Evolutionary conservation across 2,797 vertebrate species (phyloP), one percentile per base, ranked within the genome.

Genomic region (Carcharodon carcharias): DNA sequence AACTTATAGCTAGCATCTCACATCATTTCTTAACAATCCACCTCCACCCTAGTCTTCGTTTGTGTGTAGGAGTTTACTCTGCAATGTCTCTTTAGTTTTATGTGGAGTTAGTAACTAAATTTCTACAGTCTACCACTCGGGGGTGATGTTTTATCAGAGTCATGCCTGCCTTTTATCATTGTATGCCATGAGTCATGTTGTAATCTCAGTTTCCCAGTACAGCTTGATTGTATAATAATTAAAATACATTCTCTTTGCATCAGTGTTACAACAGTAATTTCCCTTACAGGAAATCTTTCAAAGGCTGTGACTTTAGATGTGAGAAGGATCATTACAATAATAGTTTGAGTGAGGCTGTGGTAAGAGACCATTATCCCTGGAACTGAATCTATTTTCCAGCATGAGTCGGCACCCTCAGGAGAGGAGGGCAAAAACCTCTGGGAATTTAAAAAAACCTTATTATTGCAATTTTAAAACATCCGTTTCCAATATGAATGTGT

Each of bases 131-230:
- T 5, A 71, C 94, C 94, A 95, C 94, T 54, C 56, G 94, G 69
- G 94, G 94, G 54, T 95, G 94, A 50, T 95, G 94, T 77, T 73
- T 73, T 95, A 95, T 77, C 50, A 95, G 93, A 50, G 67, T 95
- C 69, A 73, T 14, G 61, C 61, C 31, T 23, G 7, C n/a, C n/a
- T 65, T 93, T 92, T 14, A 21, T 92, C 56, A 63, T 31, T 16
- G 18, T 65, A n/a, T 23, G 0, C 61, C 91, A 45, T 65, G 40
- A 85, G 6, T 45, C 91, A 93, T 35, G 16, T 92, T 92, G 89
- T 91, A 63, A 63, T 45, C 61, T 93, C 40, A 63, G n/a, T 65
- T 67, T 40, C 63, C 91, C 61, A 67, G 61, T 93, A 93, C 67
- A 67, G 61, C 91, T 67, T 40, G 40, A 93, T 93, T 93, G 91